These are phyloP conservation scores for Baronia brevicornis DNA, from an alignment of 2,888 invertebrate genomes.

Conservation along the genomic window DNA sequence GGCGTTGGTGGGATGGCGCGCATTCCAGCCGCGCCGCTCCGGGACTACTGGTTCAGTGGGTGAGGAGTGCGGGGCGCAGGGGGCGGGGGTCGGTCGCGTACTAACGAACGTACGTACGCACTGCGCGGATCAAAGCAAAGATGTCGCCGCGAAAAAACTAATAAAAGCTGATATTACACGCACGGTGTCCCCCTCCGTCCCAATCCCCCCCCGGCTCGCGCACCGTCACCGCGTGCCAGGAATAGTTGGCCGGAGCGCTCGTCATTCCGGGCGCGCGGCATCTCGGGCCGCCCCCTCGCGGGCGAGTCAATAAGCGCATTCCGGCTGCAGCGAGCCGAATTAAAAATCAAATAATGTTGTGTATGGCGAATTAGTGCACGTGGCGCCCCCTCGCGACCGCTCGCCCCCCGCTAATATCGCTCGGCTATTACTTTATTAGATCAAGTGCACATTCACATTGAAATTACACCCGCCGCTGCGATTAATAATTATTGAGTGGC, in stretches of 20 bases:
- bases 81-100: constrained; percentile 2
- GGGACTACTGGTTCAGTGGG: constrained; percentile 21
- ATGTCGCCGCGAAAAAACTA: constrained; percentile 67
- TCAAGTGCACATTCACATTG: too few relatives aligned
- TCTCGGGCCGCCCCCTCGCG: constrained; percentile 23
- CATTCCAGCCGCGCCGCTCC: constrained; percentile 10
- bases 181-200: constrained; percentile 35
- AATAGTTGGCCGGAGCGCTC: constrained; percentile 4
- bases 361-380: constrained; percentile 49
- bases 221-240: constrained; percentile 14
- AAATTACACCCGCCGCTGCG: too few relatives aligned
- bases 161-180: constrained; percentile 63
- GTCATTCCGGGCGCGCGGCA: constrained; percentile 10
- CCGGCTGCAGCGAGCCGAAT: constrained; percentile 56
- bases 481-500: too few relatives aligned
- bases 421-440: too few relatives aligned
- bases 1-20: too few relatives aligned
- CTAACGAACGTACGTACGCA: constrained; percentile 5
- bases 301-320: constrained; percentile 61
- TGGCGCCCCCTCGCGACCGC: constrained; percentile 6
- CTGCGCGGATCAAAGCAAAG: constrained; percentile 23
- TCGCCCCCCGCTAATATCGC: too few relatives aligned
- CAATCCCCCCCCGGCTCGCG: constrained; percentile 14
- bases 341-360: constrained; percentile 73
- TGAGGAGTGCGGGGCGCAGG: constrained; percentile 14